Percentiles rank a stretch among this genome's conserved stretches.
These are phyloP conservation scores for Malacosoma neustria DNA, from an alignment of 2,888 invertebrate genomes.

Conservation along the genomic window DNA sequence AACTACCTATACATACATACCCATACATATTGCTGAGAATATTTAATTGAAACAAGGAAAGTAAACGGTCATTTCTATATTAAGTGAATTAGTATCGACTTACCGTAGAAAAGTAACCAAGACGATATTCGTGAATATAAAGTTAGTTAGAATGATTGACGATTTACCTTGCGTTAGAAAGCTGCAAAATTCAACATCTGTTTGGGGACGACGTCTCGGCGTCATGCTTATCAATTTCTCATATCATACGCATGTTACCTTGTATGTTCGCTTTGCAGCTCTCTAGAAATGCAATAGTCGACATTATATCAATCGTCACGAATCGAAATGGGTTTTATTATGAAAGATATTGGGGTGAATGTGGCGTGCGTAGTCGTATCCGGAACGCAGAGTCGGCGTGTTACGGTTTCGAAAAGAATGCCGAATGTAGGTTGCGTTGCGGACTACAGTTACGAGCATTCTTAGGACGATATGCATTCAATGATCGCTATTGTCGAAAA, in stretches of 20 bases:
- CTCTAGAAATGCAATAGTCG: conserved; percentile 62
- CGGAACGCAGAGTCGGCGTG: conserved; percentile 70
- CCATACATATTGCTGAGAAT: too few species aligned
- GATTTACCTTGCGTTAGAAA: too few species aligned
- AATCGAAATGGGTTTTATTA: conserved; percentile 54
- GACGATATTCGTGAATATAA: too few species aligned
- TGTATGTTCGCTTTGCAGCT: conserved; percentile 49
- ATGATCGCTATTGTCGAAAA: conserved; percentile 47
- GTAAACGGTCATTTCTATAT: too few species aligned
- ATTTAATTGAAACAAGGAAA: too few species aligned
- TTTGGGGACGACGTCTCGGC: conserved; percentile 5
- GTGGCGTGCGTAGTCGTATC: conserved; percentile 53
- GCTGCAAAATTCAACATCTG: conserved; percentile 2
- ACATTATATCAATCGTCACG: conserved; percentile 36
- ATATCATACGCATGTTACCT: conserved; percentile 36
- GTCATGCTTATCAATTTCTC: conserved; percentile 36
- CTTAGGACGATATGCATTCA: conserved; percentile 50
- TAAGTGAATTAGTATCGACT: too few species aligned
- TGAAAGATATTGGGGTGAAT: conserved; percentile 49
- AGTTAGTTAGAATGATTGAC: too few species aligned
- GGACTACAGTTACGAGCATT: conserved; percentile 65
- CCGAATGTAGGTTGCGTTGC: conserved; percentile 70
- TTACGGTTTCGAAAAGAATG: conserved; percentile 75
- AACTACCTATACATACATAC: too few species aligned
- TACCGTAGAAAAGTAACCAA: too few species aligned